Conservation (phyloP, 2,797 vertebrate species). For the Sebastes jordani region DNA sequence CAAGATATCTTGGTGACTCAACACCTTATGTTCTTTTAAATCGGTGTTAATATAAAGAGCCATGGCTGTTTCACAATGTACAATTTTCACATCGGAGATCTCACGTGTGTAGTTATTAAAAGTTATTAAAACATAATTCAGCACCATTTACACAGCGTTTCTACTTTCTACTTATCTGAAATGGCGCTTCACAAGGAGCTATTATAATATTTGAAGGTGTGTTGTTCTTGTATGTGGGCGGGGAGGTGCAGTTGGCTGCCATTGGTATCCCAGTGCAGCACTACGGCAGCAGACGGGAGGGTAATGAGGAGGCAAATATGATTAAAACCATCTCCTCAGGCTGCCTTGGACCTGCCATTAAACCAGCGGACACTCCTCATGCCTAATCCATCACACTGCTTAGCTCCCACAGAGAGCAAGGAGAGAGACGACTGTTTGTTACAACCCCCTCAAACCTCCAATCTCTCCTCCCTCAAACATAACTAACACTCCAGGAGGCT, state of each 20-base stretch:
- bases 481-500: constrained; percentile 63
- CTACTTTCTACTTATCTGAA: not conserved
- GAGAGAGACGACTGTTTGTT: constrained; percentile 58
- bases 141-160: not conserved
- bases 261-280: constrained; percentile 65
- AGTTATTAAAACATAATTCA: not conserved
- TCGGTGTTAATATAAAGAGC: not conserved
- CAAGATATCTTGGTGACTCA: not conserved
- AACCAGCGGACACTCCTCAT: constrained; percentile 72
- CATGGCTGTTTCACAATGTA: not conserved
- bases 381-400: constrained; percentile 77
- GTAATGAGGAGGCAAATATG: constrained; percentile 84
- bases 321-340: constrained; percentile 82
- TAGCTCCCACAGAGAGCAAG: constrained; percentile 70
- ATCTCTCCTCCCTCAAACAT: constrained; percentile 50
- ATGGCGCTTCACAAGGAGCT: constrained; percentile 1
- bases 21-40: not conserved
- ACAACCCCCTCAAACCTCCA: constrained; percentile 53
- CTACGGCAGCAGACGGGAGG: constrained; percentile 73
- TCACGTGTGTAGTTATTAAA: not conserved
- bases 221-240: constrained; percentile 33
- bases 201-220: constrained; percentile 17
- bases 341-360: constrained; percentile 77
- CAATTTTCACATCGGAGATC: not conserved
- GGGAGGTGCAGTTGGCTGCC: constrained; percentile 24